phyloP scores from a whole-genome alignment of 2,888 invertebrate species.

The Cheilosia vernalis region DNA sequence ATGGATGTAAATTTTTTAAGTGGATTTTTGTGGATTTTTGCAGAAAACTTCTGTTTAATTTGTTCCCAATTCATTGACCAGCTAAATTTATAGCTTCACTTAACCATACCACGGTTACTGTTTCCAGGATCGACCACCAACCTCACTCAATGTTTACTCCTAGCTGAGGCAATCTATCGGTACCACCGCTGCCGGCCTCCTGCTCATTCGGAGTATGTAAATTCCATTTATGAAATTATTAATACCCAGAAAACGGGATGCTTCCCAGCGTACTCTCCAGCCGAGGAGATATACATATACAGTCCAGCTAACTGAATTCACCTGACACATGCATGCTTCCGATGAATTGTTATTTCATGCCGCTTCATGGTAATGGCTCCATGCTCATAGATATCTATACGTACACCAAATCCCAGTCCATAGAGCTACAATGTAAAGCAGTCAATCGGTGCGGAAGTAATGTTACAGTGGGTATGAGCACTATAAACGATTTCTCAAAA shows the following conservation, averaged over 20 bases:
- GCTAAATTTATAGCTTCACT: too few species aligned
- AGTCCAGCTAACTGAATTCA: conserved; percentile 52
- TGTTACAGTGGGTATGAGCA: conserved; percentile 55
- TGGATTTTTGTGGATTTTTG: too few species aligned
- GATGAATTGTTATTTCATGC: conserved; percentile 70
- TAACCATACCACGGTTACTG: neutral
- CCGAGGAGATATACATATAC: neutral
- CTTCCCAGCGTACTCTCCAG: conserved; percentile 12
- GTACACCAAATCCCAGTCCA: neutral
- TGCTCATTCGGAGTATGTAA: conserved; percentile 45
- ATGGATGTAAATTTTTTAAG: too few species aligned
- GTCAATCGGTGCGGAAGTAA: conserved; percentile 73
- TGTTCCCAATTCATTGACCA: too few species aligned
- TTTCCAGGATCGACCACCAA: neutral
- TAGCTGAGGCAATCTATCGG: conserved; percentile 16
- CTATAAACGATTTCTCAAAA: conserved; percentile 72
- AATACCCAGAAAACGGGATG: conserved; percentile 56
- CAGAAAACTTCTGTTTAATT: too few species aligned
- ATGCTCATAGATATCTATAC: neutral
- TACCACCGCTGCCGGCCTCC: neutral
- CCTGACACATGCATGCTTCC: conserved; percentile 71
- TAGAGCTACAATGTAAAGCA: conserved; percentile 53
- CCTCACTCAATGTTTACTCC: conserved; percentile 4
- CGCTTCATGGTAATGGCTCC: conserved; percentile 50
- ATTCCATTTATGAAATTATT: conserved; percentile 71